Base-by-base conservation (phyloP, 2,888 invertebrate species). In the Drosophila barbarae region DNA sequence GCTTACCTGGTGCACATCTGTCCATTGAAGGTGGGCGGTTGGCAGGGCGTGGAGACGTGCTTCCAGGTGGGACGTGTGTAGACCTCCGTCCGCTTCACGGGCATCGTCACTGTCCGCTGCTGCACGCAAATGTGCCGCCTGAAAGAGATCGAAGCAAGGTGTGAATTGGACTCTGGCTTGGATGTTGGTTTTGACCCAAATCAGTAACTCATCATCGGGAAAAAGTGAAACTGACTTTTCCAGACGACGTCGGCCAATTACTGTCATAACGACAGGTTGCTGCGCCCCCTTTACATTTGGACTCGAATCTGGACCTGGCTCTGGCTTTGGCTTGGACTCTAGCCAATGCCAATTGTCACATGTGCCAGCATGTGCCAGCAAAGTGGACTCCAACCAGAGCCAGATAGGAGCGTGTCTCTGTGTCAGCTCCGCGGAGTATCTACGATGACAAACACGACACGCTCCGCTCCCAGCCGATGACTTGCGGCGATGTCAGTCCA, bases 101-200 rank as follows among this genome's bases (percentile, higher is more conserved):
- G 91, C 73, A 90, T 88, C 51, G 90, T 89, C 15, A 90, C 87
- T 39, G 90, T 90, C 55, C 90, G 90, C 56, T 90, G 90, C 51
- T 90, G 88, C 63, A 90, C 87, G 85, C 92, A 92, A 61, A 92
- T 90, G 80, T 91, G 91, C 41, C 92, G 89, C 66, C 92, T 92
- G 86, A 30, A 38, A 38, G 21, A 51, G 60, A 58, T 7, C 35
- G 35, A 36, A 38, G 36, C n/a, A 18, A 28, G 47, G 36, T 56
- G 50, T 64, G 59, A 39, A 56, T 52, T 67, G 63, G 60, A 57
- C 57, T 50, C 34, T 52, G 51, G 46, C 35, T 46, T 47, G 69
- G 42, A 28, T 50, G 35, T 34, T 26, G 51, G 10, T 35, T 32
- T 56, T 67, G 72, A 64, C 51, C 60, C 61, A 67, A 70, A 70